Conservation (phyloP, 2,888 invertebrate species). For the Microplitis manilae region DNA sequence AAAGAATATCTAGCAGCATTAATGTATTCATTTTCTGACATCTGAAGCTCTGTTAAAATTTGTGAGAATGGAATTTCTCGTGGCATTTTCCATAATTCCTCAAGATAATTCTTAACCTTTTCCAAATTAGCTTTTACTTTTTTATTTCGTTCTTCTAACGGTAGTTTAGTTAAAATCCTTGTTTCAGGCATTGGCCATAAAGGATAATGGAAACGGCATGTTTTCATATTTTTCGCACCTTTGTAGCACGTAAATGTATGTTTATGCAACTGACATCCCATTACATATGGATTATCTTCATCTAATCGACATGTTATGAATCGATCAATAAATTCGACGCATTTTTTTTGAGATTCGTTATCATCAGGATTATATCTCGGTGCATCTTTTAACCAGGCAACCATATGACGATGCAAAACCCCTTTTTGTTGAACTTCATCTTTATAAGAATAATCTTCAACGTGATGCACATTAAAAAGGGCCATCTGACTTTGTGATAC, state of each 20-base stretch:
- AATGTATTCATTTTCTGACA: slow-evolving; percentile 13
- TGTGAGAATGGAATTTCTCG: background rate
- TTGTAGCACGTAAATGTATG: slow-evolving; percentile 14
- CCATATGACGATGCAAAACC: too few species aligned
- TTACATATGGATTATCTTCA: background rate
- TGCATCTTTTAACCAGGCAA: too few species aligned
- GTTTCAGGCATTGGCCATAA: too few species aligned
- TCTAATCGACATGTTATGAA: slow-evolving; percentile 18
- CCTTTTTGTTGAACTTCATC: too few species aligned
- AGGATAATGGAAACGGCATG: too few species aligned
- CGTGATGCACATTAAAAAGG: too few species aligned
- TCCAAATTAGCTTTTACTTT: background rate
- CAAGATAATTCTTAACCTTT: slow-evolving; percentile 7
- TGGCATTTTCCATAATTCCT: background rate
- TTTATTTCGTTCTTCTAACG: background rate
- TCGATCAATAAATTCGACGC: slow-evolving; percentile 2
- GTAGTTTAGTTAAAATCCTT: background rate
- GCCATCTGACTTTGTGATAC: too few species aligned
- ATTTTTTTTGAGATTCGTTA: background rate
- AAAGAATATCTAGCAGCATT: background rate
- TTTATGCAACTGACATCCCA: slow-evolving; percentile 12
- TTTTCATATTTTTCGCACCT: slow-evolving; percentile 2
- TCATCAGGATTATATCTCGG: background rate
- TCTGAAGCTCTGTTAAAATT: background rate
- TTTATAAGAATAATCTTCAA: too few species aligned